Evolutionary conservation across 2,113 vertebrate species (phyloP).

Genomic region (Salvelinus fontinalis): DNA sequence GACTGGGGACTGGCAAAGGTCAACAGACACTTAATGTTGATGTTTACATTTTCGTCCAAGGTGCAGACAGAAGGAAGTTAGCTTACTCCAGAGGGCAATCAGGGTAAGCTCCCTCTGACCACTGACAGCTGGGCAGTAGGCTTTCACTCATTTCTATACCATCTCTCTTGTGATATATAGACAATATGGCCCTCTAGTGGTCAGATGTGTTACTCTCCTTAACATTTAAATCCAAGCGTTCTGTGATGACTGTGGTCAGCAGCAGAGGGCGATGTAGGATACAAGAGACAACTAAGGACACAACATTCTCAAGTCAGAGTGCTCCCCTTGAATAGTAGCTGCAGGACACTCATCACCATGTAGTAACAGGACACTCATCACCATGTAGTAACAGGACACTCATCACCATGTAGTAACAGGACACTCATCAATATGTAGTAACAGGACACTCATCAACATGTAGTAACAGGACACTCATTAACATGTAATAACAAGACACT

Average conservation of each 20-base stretch:
- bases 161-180: not conserved
- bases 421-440: too few relatives aligned
- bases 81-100: not conserved
- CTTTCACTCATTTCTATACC: not conserved
- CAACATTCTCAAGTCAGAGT: too few relatives aligned
- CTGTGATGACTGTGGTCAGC: not conserved
- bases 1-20: not conserved
- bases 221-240: too few relatives aligned
- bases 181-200: not conserved
- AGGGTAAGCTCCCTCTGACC: too few relatives aligned
- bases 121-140: not conserved
- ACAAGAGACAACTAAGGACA: not conserved
- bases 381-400: too few relatives aligned
- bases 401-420: too few relatives aligned
- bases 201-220: not conserved
- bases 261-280: conserved; percentile 13
- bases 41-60: not conserved
- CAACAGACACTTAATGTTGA: not conserved
- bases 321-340: too few relatives aligned
- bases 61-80: not conserved
- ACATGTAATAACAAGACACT: too few relatives aligned
- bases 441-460: too few relatives aligned
- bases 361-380: too few relatives aligned
- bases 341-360: too few relatives aligned
- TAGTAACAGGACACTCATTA: too few relatives aligned